Conservation (phyloP, 2,888 invertebrate species). For the Leptinotarsa tumamoca region DNA sequence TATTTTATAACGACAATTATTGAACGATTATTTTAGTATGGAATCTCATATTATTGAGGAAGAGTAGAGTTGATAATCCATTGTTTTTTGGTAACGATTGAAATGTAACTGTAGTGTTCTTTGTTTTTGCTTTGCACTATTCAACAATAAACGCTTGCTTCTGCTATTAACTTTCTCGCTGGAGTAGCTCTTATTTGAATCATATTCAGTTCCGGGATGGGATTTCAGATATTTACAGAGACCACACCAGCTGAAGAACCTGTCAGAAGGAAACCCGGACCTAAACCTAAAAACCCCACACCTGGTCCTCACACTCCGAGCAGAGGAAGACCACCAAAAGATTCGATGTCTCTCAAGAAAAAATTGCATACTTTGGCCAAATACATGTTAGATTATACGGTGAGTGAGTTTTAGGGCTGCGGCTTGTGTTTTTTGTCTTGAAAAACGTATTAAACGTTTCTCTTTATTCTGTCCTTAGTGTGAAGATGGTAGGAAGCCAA, state of each 20-base stretch:
- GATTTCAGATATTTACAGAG: conserved; percentile 45
- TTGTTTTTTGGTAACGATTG: not conserved
- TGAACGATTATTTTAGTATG: too few relatives aligned
- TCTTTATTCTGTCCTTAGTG: conserved; percentile 65
- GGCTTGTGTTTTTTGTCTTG: not conserved
- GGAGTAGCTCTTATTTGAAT: conserved; percentile 4
- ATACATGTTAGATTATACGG: conserved; percentile 76
- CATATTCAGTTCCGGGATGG: conserved; percentile 23
- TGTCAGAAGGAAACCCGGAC: conserved; percentile 58
- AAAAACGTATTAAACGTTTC: not conserved
- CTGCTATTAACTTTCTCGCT: conserved; percentile 25
- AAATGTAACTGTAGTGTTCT: not conserved
- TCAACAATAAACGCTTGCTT: conserved; percentile 28
- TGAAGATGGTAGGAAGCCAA: conserved; percentile 85
- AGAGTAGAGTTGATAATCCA: not conserved
- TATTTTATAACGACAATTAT: too few relatives aligned
- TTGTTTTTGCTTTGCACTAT: conserved; percentile 6
- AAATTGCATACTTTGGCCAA: conserved; percentile 86
- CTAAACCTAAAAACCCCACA: conserved; percentile 56
- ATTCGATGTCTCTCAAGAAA: conserved; percentile 76
- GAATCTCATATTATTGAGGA: too few relatives aligned
- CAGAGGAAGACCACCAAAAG: conserved; percentile 64
- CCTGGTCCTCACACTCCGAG: conserved; percentile 50
- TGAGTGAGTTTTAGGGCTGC: conserved; percentile 61
- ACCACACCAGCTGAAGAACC: conserved; percentile 63